These are phyloP conservation scores for Stegodyphus dumicola DNA, from an alignment of 1,140 invertebrate genomes.

Conservation along the genomic window DNA sequence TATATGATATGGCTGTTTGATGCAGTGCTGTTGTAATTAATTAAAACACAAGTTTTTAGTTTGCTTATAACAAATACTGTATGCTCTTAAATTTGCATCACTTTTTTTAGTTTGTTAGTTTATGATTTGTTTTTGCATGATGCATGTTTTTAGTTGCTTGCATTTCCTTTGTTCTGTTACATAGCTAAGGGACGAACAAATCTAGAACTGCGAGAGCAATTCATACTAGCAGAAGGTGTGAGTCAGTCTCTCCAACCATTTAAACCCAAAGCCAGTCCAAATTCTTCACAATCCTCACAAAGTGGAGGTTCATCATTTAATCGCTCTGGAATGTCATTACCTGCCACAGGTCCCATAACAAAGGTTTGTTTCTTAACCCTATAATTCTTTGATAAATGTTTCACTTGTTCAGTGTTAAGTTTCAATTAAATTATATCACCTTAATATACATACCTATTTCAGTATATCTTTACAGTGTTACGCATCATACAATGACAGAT, in stretches of 20 bases:
- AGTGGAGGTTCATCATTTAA: conserved; percentile 67
- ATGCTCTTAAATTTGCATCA: conserved; percentile 37
- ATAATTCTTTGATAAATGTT: too few relatives aligned
- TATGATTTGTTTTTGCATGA: conserved; percentile 61
- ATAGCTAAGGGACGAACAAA: conserved; percentile 99
- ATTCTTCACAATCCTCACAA: conserved; percentile 76
- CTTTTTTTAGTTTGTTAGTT: conserved; percentile 63
- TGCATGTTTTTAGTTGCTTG: conserved; percentile 57
- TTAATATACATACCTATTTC: too few relatives aligned
- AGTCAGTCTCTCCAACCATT: conserved; percentile 78
- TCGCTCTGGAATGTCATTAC: conserved; percentile 72
- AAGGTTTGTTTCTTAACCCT: conserved; percentile 76
- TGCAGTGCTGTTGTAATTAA: too few relatives aligned
- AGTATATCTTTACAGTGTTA: too few relatives aligned
- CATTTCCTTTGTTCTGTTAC: conserved; percentile 57
- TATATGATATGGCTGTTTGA: too few relatives aligned
- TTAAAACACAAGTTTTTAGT: not conserved
- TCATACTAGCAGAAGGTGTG: conserved; percentile 96
- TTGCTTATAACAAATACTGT: not conserved
- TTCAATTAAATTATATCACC: too few relatives aligned
- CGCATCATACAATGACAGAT: too few relatives aligned
- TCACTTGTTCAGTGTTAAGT: too few relatives aligned
- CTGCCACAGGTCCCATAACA: conserved; percentile 85
- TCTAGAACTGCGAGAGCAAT: conserved; percentile 98
- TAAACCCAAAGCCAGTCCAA: conserved; percentile 75